Evolutionary conservation across 2,113 vertebrate species (phyloP).

Genomic region (Rostratula benghalensis): DNA sequence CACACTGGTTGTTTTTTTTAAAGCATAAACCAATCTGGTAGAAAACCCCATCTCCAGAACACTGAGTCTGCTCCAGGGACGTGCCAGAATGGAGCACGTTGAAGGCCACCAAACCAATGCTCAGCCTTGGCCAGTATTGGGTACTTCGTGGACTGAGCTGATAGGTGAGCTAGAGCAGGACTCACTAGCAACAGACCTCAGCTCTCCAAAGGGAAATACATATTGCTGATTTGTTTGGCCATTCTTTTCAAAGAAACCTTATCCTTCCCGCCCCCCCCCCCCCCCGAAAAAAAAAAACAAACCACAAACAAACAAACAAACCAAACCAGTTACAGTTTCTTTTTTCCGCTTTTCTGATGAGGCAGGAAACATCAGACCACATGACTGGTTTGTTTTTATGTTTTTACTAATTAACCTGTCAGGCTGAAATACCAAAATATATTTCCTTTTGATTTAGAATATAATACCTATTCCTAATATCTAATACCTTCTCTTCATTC

Average conservation of each 20-base stretch:
- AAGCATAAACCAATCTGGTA: background rate
- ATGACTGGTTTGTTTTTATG: background rate
- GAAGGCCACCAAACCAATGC: background rate
- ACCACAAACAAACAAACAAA: background rate
- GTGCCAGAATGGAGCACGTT: rapidly evolving
- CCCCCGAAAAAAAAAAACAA: no score
- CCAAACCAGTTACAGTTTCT: background rate
- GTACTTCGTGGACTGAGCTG: background rate
- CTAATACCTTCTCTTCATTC: background rate
- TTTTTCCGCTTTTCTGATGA: background rate
- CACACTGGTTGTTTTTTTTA: background rate
- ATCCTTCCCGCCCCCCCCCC: no score
- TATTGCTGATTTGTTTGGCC: background rate
- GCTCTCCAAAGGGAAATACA: background rate
- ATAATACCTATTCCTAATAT: background rate
- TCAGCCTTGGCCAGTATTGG: no score
- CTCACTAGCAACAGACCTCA: background rate
- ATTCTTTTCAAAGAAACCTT: background rate
- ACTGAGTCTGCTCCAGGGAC: background rate
- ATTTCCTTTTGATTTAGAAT: background rate
- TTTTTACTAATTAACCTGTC: background rate
- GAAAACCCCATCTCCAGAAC: background rate
- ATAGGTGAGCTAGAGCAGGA: background rate
- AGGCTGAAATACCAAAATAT: background rate
- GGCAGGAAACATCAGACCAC: background rate